These are phyloP conservation scores for Oryzias celebensis DNA, from an alignment of 2,113 vertebrate genomes.

Conservation along the genomic window DNA sequence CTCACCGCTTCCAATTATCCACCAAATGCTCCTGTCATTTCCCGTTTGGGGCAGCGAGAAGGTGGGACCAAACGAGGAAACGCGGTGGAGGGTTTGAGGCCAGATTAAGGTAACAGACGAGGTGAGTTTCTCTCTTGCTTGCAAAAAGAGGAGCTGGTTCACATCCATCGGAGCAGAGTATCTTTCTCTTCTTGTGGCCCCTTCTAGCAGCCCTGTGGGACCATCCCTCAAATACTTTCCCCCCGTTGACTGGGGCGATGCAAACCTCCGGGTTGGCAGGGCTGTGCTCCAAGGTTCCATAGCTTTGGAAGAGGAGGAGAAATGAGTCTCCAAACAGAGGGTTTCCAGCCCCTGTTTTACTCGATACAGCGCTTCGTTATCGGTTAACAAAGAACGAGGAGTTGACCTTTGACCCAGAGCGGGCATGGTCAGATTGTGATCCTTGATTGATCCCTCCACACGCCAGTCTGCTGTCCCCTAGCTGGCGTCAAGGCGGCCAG, in stretches of 20 bases:
- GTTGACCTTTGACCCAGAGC: constrained; percentile 54
- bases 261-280: constrained; percentile 59
- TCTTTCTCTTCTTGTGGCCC: constrained; percentile 47
- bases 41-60: constrained; percentile 52
- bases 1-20: constrained; percentile 53
- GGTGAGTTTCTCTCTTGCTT: constrained; percentile 42
- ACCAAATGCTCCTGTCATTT: constrained; percentile 48
- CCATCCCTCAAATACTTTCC: constrained; percentile 56
- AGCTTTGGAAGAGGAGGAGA: constrained; percentile 71
- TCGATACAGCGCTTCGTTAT: constrained; percentile 72
- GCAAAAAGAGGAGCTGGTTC: constrained; percentile 40
- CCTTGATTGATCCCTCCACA: constrained; percentile 42
- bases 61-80: constrained; percentile 44
- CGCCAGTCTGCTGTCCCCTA: constrained; percentile 60
- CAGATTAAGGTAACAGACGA: constrained; percentile 34
- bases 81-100: constrained; percentile 30
- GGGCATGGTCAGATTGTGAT: constrained; percentile 44
- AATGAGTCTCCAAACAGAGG: constrained; percentile 58
- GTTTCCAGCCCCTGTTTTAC: constrained; percentile 41
- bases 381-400: constrained; percentile 42
- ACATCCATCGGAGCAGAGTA: constrained; percentile 44
- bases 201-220: constrained; percentile 37
- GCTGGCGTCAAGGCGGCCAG: constrained; percentile 65
- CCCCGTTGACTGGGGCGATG: constrained; percentile 31
- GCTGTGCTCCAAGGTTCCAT: constrained; percentile 67